Conservation (phyloP, 92 coral and sea anemone genomes). For the Hydrozoanthus gracilis region DNA sequence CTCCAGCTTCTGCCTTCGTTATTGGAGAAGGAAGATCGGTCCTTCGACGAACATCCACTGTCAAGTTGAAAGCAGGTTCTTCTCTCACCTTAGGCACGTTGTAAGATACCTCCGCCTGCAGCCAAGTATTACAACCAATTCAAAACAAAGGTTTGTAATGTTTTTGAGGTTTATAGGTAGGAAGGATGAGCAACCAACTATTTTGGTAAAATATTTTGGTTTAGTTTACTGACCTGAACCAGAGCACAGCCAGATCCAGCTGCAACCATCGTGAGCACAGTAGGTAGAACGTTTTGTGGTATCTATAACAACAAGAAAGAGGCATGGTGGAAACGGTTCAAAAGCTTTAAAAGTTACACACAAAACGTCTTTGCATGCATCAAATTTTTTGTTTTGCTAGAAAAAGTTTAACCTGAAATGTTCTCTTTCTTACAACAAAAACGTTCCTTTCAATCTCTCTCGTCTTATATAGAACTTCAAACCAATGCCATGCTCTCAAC, state of each 20-base stretch:
- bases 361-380: too few relatives aligned
- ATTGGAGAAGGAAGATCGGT: background rate
- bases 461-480: too few relatives aligned
- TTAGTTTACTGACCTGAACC: constrained; percentile 86
- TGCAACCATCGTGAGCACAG: constrained; percentile 62
- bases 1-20: constrained; percentile 47
- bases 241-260: constrained; percentile 88
- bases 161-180: too few relatives aligned
- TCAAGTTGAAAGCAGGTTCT: constrained; percentile 80
- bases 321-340: too few relatives aligned
- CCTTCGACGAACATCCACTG: constrained; percentile 64
- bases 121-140: too few relatives aligned
- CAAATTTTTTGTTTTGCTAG: too few relatives aligned
- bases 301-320: too few relatives aligned
- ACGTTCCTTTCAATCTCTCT: too few relatives aligned
- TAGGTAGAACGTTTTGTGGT: constrained; percentile 64
- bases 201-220: background rate
- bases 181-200: background rate
- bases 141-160: background rate
- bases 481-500: too few relatives aligned
- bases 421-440: too few relatives aligned
- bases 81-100: constrained; percentile 78
- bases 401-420: too few relatives aligned
- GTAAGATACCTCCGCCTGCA: constrained; percentile 89
- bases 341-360: too few relatives aligned